Evolutionary conservation across 2,113 vertebrate genomes (phyloP), one percentile per base, ranked within the genome.

Genomic region (Heterochromis multidens): DNA sequence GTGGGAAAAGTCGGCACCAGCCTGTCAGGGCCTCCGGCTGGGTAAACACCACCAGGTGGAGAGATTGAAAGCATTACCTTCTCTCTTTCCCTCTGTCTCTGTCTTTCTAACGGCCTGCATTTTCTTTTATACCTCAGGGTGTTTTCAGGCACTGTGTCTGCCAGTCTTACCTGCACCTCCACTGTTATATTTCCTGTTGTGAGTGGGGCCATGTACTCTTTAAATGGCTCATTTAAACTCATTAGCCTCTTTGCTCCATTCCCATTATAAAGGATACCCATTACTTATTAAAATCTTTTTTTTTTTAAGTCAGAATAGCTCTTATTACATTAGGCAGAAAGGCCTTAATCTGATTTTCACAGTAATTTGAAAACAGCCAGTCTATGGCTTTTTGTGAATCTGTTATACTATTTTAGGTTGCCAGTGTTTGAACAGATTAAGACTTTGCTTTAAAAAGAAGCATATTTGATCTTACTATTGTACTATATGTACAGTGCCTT

Each of bases 31-130:
- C 79, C 23, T 72, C 63, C 25, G 57, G 56, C 61, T 27, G 62
- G 12, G 25, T 37, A 40, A 79, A 85, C 77, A 81, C 54, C 78
- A 67, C 21, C 88, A 81, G 85, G 72, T 83, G 83, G 70, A 81
- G 79, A 74, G 60, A 84, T 13, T 21, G 62, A 81, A 40, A 65
- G 23, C 60, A 31, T 43, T 74, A 11, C 58, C 13, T 6, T 79
- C 70, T 40, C 13, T 37, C 12, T 33, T 49, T 77, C 7, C 1
- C 46, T 72, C 70, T 13, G 5, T 77, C 49, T 81, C 40, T 5
- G 19, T 67, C 58, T 67, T 67, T 77, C n/a, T 31, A 59, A 59
- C n/a, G 3, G 52, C 11, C 43, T 56, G 13, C 17, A 33, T 60
- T 54, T 60, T 37, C 13, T 40, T 84, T 67, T 31, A 16, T 65